A percentile compares a stretch with the other conserved stretches of the same genome.
Conservation (phyloP, 2,797 vertebrate species). For the Molossus alvarezi region DNA sequence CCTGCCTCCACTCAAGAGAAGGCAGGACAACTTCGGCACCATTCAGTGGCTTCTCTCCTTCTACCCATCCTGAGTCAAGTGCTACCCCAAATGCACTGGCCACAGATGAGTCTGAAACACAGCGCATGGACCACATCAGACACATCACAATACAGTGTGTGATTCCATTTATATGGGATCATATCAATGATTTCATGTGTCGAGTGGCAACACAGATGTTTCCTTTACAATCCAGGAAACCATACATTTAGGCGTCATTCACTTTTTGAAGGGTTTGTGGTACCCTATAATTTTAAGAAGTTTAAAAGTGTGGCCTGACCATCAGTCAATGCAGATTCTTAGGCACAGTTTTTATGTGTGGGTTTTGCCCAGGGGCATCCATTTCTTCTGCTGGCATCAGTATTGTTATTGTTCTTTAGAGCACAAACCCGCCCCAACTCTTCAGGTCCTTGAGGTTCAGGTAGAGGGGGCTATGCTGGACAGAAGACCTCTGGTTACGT, state of each 20-base stretch:
- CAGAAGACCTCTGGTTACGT: not conserved
- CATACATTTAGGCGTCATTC: not conserved
- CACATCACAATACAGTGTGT: not conserved
- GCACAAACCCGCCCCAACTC: not conserved
- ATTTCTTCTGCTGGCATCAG: not conserved
- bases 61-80: not conserved
- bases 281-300: not conserved
- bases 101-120: not conserved
- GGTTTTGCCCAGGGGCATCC: not conserved
- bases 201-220: not conserved
- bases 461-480: not conserved
- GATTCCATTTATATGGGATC: not conserved
- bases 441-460: not conserved
- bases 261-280: not conserved
- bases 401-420: not conserved
- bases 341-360: not conserved
- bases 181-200: too few species aligned
- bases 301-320: too few species aligned
- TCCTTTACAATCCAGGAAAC: not conserved
- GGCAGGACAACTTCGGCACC: not conserved
- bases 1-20: not conserved
- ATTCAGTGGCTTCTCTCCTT: not conserved
- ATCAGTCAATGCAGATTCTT: not conserved
- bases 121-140: not conserved
- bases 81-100: not conserved